phyloP scores from a whole-genome alignment of 2,113 vertebrate species.

The Camelus bactrianus region DNA sequence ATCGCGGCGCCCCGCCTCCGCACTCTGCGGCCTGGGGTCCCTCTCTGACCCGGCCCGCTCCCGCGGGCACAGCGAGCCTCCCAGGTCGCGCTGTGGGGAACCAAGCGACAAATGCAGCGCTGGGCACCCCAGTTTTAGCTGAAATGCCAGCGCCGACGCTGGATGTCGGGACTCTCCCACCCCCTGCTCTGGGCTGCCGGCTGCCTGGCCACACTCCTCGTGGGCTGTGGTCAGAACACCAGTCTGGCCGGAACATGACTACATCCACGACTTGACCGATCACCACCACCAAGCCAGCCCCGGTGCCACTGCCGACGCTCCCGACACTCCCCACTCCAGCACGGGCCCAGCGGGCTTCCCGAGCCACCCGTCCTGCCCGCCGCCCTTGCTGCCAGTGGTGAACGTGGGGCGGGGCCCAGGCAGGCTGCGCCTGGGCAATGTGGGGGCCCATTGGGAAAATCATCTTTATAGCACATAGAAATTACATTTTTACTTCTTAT shows the following conservation, averaged over 20 bases:
- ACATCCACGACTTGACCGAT: fast-evolving
- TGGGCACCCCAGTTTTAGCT: background rate
- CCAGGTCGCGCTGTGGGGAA: slow-evolving; percentile 41
- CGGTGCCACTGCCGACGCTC: background rate
- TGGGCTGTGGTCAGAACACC: fast-evolving
- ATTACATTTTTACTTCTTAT: background rate
- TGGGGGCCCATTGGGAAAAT: slow-evolving; percentile 57
- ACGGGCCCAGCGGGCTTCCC: background rate
- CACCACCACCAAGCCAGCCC: background rate
- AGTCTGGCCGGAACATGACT: fast-evolving
- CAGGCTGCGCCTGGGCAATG: slow-evolving; percentile 4
- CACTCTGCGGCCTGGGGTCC: background rate
- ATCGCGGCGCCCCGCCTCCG: background rate
- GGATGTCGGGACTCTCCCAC: slow-evolving; percentile 54
- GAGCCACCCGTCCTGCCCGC: background rate
- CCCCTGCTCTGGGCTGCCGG: slow-evolving; percentile 52
- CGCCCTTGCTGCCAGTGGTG: fast-evolving
- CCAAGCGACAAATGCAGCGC: fast-evolving
- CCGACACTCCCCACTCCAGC: background rate
- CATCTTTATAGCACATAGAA: too few relatives aligned
- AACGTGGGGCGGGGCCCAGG: background rate
- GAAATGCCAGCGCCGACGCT: background rate
- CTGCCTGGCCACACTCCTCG: slow-evolving; percentile 63
- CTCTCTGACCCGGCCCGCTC: background rate
- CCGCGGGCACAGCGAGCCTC: fast-evolving